A percentile compares a stretch with the other conserved stretches of the same genome.
Conservation (phyloP, 2,888 invertebrate genomes). For the Arge pagana region DNA sequence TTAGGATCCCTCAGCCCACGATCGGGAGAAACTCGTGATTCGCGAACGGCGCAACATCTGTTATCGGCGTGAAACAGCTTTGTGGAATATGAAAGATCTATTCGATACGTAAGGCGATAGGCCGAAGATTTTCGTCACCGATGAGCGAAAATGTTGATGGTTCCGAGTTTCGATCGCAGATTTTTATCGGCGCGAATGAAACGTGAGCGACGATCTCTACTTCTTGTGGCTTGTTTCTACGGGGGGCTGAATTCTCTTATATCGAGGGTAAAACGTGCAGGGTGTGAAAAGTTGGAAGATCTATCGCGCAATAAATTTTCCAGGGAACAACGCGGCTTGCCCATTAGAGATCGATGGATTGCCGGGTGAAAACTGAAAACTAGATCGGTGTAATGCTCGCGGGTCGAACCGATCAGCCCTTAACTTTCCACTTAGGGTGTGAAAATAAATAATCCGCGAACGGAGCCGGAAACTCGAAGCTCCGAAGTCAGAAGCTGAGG, state of each 20-base stretch:
- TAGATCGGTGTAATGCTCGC: conserved; percentile 14
- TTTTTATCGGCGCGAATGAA: too few species aligned
- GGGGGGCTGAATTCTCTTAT: neutral
- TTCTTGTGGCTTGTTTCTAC: too few species aligned
- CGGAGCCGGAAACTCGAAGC: conserved; percentile 11
- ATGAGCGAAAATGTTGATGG: too few species aligned
- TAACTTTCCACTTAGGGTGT: conserved; percentile 26
- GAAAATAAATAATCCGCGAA: conserved; percentile 33
- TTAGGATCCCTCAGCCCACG: too few species aligned
- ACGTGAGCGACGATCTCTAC: too few species aligned
- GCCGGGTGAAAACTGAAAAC: conserved; percentile 11
- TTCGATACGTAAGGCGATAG: too few species aligned
- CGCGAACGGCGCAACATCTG: too few species aligned
- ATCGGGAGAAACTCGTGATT: too few species aligned
- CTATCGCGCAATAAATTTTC: conserved; percentile 11
- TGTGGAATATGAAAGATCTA: too few species aligned
- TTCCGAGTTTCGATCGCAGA: too few species aligned
- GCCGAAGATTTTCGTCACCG: too few species aligned
- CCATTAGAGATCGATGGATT: conserved; percentile 11
- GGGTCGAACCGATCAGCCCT: conserved; percentile 21
- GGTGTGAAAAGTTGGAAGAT: conserved; percentile 15
- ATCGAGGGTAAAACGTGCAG: neutral
- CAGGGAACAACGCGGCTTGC: neutral
- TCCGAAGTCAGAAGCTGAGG: conserved; percentile 7
- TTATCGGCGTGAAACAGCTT: too few species aligned